phyloP scores from a whole-genome alignment of 2,888 invertebrate species.

The Chydorus sphaericus region DNA sequence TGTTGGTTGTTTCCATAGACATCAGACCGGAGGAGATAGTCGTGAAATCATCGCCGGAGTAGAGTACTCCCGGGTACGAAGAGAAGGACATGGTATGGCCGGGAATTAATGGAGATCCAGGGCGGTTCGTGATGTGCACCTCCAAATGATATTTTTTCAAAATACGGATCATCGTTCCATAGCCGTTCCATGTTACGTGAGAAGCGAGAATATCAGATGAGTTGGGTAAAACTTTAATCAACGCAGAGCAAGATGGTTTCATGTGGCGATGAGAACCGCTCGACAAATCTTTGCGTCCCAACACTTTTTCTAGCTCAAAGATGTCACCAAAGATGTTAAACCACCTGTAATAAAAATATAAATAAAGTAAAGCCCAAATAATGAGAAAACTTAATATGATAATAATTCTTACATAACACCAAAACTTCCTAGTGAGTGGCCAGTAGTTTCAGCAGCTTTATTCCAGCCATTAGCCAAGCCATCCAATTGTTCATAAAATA shows the following conservation, averaged over 20 bases:
- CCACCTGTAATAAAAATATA: slow-evolving; percentile 34
- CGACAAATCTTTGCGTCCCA: slow-evolving; percentile 22
- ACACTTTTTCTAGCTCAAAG: slow-evolving; percentile 41
- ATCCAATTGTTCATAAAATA: slow-evolving; percentile 60
- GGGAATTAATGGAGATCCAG: slow-evolving; percentile 36
- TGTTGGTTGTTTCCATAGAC: slow-evolving; percentile 61
- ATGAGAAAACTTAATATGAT: background rate
- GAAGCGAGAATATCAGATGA: slow-evolving; percentile 47
- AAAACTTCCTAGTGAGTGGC: slow-evolving; percentile 24
- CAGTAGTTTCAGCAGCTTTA: slow-evolving; percentile 47
- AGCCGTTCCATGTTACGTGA: slow-evolving; percentile 59
- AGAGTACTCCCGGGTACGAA: slow-evolving; percentile 69
- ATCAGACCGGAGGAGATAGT: slow-evolving; percentile 45
- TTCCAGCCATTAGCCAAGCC: slow-evolving; percentile 63
- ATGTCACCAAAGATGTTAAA: slow-evolving; percentile 62
- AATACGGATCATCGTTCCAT: slow-evolving; percentile 64
- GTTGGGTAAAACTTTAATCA: slow-evolving; percentile 45
- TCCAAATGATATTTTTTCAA: slow-evolving; percentile 70
- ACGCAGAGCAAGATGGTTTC: slow-evolving; percentile 46
- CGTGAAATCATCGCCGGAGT: slow-evolving; percentile 73
- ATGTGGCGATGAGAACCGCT: no score
- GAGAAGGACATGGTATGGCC: slow-evolving; percentile 58
- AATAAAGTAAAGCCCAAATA: slow-evolving; percentile 7
- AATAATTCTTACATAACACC: slow-evolving; percentile 18
- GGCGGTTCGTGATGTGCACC: slow-evolving; percentile 42